Conservation (phyloP, 2,888 invertebrate genomes). For the Tetragonisca angustula region DNA sequence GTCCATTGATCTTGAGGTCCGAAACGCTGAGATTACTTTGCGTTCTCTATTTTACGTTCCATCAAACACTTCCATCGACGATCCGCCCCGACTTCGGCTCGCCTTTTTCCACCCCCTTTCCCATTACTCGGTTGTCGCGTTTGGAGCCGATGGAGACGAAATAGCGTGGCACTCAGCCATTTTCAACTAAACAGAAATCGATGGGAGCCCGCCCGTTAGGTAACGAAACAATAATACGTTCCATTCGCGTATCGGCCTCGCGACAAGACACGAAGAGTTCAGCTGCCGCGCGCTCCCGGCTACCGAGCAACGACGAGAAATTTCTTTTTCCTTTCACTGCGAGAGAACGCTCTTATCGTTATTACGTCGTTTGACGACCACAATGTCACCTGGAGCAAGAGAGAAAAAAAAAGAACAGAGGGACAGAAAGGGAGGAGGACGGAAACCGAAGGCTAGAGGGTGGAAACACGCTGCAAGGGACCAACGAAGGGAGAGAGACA, state of each 20-base stretch:
- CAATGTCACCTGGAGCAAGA: conserved; percentile 37
- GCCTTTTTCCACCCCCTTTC: background rate
- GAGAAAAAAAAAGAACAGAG: conserved; percentile 25
- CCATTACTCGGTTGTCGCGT: conserved; percentile 2
- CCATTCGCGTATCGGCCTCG: background rate
- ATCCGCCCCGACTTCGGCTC: background rate
- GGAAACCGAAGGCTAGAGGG: conserved; percentile 6
- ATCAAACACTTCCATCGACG: conserved; percentile 14
- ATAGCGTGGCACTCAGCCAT: conserved; percentile 4
- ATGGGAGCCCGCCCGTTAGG: conserved; percentile 11
- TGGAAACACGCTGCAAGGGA: conserved; percentile 11
- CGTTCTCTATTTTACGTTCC: conserved; percentile 9
- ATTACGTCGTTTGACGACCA: conserved; percentile 60
- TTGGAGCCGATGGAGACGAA: background rate
- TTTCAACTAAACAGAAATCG: conserved; percentile 30
- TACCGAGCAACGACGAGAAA: conserved; percentile 26
- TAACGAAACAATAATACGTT: conserved; percentile 23
- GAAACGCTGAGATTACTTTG: background rate
- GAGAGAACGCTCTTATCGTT: conserved; percentile 62
- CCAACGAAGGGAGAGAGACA: background rate
- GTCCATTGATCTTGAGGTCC: background rate
- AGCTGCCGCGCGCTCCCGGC: background rate
- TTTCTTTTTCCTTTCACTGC: conserved; percentile 31
- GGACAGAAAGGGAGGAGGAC: background rate
- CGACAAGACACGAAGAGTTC: background rate